These are phyloP conservation scores for Arrhopalites spinosus DNA, from an alignment of 2,888 invertebrate genomes.

Conservation along the genomic window DNA sequence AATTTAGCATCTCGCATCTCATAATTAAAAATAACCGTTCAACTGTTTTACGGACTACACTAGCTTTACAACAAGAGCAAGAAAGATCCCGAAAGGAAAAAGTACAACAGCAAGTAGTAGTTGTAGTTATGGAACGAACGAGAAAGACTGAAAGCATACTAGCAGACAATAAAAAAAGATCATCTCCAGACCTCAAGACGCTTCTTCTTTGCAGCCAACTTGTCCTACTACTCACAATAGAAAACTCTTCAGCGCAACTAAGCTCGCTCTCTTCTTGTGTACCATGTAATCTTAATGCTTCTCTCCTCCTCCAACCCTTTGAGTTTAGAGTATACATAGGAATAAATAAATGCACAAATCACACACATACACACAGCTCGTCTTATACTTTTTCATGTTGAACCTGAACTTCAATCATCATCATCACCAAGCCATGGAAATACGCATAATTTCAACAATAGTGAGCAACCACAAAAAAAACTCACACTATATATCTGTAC, in stretches of 20 bases:
- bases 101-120: neutral
- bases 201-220: neutral
- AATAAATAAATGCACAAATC: neutral
- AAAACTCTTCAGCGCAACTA: neutral
- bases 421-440: neutral
- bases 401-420: no score
- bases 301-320: neutral
- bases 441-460: neutral
- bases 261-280: no score
- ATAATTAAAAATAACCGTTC: constrained; percentile 22
- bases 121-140: neutral
- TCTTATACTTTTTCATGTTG: neutral
- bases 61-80: neutral
- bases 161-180: constrained; percentile 3
- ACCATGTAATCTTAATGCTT: no score
- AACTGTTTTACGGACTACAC: constrained; percentile 17
- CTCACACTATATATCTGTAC: no score
- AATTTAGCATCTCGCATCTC: constrained; percentile 13
- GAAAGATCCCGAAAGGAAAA: neutral
- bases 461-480: neutral
- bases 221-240: neutral
- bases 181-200: constrained; percentile 13
- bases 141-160: neutral
- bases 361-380: neutral
- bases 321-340: neutral